Evolutionary conservation across 2,888 invertebrate species (phyloP), one percentile per base, ranked within the genome.

Genomic region (Philaethria dido): DNA sequence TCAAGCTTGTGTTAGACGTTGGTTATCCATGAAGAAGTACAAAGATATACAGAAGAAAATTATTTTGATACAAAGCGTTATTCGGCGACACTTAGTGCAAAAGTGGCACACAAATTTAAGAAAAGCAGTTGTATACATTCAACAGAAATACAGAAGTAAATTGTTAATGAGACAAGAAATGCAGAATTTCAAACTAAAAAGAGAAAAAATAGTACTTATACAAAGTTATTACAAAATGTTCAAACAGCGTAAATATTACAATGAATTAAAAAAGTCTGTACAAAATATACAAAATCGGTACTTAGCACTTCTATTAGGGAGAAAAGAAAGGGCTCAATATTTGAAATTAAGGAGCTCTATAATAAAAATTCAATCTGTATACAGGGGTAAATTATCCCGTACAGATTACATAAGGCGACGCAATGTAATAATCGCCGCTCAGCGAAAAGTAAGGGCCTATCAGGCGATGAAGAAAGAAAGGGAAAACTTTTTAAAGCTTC

Each of bases 361-460:
- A 2, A 75, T 93, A 8, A 78, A 83, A 22, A 69, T 94, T 3
- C 95, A 95, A 75, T 84, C 89, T 52, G 79, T 84, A 20, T 89
- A 83, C 71, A 91, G 93, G 52, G 86, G 92, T 8, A 87, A 86
- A 70, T 77, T 86, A 74, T 85, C 84, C 3, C 89, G 88, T 9
- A 77, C 80, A 25, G 77, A 84, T 20, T 94, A 91, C 69, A 69
- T 78, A 11, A 76, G 74, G 44, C 77, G 77, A 3, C 82, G 78
- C 52, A 77, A 81, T 20, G 78, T 88, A 13, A 84, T 88, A 29
- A 78, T 93, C 14, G 71, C 73, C 2, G 78, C 95, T 55, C 95
- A 95, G 74, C 84, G 81, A 63, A 91, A 85, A 80, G 89, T 93
- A 75, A 89, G 92, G 73, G 93, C 93, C 0, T 80, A 82, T 8